These are phyloP conservation scores for Bellardia pandia DNA, from an alignment of 2,888 invertebrate genomes.

Conservation along the genomic window DNA sequence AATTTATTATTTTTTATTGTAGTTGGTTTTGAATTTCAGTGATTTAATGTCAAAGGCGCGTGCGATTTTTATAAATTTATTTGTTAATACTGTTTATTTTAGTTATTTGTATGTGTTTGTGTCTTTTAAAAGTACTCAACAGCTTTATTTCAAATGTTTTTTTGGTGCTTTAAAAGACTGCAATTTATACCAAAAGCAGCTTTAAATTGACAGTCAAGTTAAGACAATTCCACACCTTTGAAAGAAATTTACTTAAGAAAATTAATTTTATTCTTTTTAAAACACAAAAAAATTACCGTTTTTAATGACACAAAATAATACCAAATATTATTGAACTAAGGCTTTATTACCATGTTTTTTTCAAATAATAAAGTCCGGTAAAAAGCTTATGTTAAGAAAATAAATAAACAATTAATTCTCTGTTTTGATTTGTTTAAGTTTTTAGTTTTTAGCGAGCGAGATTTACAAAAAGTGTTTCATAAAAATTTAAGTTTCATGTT, in stretches of 20 bases:
- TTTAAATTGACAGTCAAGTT: slow-evolving; percentile 54
- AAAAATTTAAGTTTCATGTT: no score
- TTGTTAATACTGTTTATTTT: not conserved
- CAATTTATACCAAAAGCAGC: slow-evolving; percentile 59
- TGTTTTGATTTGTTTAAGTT: not conserved
- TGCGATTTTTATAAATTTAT: slow-evolving; percentile 39
- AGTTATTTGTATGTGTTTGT: not conserved
- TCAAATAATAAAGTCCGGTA: not conserved
- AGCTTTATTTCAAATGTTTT: slow-evolving; percentile 8
- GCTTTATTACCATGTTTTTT: not conserved
- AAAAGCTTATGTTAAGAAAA: not conserved
- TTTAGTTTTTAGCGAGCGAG: no score
- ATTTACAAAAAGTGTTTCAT: no score
- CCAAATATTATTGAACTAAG: not conserved
- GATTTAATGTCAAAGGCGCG: slow-evolving; percentile 61
- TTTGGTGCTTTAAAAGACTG: slow-evolving; percentile 29
- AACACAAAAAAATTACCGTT: slow-evolving; percentile 8
- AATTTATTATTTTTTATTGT: not conserved
- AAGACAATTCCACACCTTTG: slow-evolving; percentile 62
- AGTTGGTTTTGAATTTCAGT: slow-evolving; percentile 47
- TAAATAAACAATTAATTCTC: not conserved
- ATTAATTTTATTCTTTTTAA: not conserved
- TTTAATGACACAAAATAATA: slow-evolving; percentile 4
- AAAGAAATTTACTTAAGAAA: slow-evolving; percentile 9
- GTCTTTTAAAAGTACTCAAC: slow-evolving; percentile 36